A percentile compares a stretch with the other conserved stretches of the same genome.
Evolutionary conservation across 1,140 invertebrate species (phyloP).

Genomic region (Drosophila melanica): DNA sequence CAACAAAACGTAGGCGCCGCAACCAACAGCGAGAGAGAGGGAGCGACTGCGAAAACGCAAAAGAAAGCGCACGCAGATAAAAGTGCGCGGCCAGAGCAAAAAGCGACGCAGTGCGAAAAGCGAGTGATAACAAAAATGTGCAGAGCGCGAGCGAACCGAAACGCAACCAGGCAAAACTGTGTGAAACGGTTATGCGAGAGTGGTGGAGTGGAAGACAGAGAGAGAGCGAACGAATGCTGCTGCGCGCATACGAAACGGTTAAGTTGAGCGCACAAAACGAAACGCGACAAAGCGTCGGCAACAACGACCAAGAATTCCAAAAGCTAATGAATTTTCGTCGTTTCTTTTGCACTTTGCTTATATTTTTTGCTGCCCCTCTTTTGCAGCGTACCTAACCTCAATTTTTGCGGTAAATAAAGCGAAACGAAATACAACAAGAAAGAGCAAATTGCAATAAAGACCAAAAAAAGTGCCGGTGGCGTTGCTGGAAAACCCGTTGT

Average conservation of each 20-base stretch:
- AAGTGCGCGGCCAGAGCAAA: conserved; percentile 36
- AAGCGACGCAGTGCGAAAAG: conserved; percentile 53
- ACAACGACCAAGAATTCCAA: conserved; percentile 37
- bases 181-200: conserved; percentile 70
- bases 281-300: conserved; percentile 24
- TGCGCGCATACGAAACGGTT: conserved; percentile 39
- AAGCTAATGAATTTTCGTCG: conserved; percentile 45
- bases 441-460: conserved; percentile 8
- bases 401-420: conserved; percentile 55
- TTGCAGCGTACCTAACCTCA: conserved; percentile 40
- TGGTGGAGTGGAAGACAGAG: conserved; percentile 15
- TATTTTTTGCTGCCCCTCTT: conserved; percentile 5
- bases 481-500: conserved; percentile 20
- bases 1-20: conserved; percentile 66
- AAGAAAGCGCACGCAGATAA: conserved; percentile 59
- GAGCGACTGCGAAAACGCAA: conserved; percentile 49
- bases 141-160: conserved; percentile 41
- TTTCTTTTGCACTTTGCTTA: conserved; percentile 31
- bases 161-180: conserved; percentile 54
- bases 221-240: conserved; percentile 20
- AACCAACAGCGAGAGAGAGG: conserved; percentile 17
- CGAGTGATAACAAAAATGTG: conserved; percentile 56
- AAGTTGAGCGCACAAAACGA: conserved; percentile 39
- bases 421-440: conserved; percentile 38
- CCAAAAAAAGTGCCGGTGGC: conserved; percentile 35